Conservation (phyloP, 2,888 invertebrate species). For the Watsonalla cultraria region DNA sequence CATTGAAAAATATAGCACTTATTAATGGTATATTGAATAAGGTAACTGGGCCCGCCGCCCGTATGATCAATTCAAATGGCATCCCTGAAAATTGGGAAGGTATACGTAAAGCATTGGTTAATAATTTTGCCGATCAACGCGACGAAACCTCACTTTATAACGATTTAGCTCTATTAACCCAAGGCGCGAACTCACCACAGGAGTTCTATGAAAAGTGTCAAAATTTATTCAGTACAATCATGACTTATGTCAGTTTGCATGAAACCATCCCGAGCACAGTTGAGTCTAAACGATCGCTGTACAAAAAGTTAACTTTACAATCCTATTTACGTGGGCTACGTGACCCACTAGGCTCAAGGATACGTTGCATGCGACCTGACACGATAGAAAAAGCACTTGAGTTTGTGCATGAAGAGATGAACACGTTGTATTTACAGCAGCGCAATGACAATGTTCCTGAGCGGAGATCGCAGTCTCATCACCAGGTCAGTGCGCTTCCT, state of each 20-base stretch:
- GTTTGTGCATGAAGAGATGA: conserved; percentile 21
- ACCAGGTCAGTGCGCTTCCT: too few relatives aligned
- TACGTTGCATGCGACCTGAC: conserved; percentile 23
- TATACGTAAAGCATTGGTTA: conserved; percentile 16
- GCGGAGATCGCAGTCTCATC: background rate
- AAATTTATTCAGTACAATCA: conserved; percentile 20
- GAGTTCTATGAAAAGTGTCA: conserved; percentile 23
- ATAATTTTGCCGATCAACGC: conserved; percentile 21
- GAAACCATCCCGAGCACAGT: conserved; percentile 15
- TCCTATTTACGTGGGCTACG: conserved; percentile 17
- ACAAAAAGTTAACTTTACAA: conserved; percentile 20
- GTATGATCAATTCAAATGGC: conserved; percentile 13
- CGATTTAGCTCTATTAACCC: conserved; percentile 14
- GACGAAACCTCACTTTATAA: conserved; percentile 21
- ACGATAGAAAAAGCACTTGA: conserved; percentile 20
- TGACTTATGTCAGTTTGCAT: conserved; percentile 18
- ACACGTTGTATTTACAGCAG: conserved; percentile 17
- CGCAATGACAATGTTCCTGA: conserved; percentile 5
- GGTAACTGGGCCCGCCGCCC: too few relatives aligned
- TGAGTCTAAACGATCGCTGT: conserved; percentile 13
- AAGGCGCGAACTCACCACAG: conserved; percentile 15
- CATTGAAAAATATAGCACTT: too few relatives aligned
- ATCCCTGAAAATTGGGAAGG: conserved; percentile 19
- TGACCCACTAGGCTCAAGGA: conserved; percentile 21
- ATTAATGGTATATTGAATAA: too few relatives aligned